phyloP scores from a whole-genome alignment of 2,797 vertebrate species.

The Orientallactaga sibirica region DNA sequence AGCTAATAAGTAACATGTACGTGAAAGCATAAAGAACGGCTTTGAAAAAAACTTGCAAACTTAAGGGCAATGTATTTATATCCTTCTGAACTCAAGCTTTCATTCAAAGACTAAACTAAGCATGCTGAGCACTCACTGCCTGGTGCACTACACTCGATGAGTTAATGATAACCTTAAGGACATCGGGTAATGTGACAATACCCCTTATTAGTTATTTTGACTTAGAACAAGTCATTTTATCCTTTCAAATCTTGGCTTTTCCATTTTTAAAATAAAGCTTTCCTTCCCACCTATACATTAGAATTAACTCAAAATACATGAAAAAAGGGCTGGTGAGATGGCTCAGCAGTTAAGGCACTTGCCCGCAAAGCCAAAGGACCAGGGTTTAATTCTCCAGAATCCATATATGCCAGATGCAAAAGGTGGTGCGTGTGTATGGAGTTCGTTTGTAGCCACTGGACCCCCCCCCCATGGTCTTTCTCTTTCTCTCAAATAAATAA shows the following conservation, averaged over 20 bases:
- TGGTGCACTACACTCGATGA: background rate
- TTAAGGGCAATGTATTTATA: conserved; percentile 22
- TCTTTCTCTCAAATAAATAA: too few species aligned
- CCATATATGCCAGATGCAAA: too few species aligned
- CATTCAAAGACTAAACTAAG: conserved; percentile 43
- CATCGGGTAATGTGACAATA: background rate
- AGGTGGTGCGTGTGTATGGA: too few species aligned
- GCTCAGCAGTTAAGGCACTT: too few species aligned
- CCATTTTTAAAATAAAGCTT: background rate
- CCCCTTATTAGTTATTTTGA: conserved; percentile 9
- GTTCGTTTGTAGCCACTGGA: too few species aligned
- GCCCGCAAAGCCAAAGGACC: too few species aligned
- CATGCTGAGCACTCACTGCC: background rate
- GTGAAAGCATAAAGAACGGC: conserved; percentile 39
- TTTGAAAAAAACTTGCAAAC: conserved; percentile 50
- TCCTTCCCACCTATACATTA: background rate
- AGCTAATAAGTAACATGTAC: conserved; percentile 49
- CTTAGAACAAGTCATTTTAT: background rate
- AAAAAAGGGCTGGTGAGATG: background rate
- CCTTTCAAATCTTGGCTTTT: conserved; percentile 6
- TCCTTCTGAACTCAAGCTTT: conserved; percentile 49
- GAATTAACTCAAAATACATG: background rate
- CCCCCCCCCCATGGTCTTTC: too few species aligned
- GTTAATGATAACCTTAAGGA: conserved; percentile 16
- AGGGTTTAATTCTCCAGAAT: too few species aligned